These are phyloP conservation scores for Sander vitreus DNA, from an alignment of 2,113 vertebrate species.

Conservation along the genomic window DNA sequence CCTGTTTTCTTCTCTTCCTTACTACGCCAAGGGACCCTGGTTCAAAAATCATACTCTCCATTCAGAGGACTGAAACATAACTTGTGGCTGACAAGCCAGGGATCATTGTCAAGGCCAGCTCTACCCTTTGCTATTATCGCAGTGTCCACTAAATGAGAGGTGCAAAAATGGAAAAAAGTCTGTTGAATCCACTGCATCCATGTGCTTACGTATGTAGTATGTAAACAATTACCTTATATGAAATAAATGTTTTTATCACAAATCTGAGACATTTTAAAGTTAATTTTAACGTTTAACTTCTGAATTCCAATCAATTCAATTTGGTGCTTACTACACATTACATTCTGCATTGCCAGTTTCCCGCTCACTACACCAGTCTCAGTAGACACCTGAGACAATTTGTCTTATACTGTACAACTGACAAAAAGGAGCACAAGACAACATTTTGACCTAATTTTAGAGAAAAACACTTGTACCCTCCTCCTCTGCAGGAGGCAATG, in stretches of 20 bases:
- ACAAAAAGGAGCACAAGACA: slow-evolving; percentile 36
- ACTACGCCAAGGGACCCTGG: slow-evolving; percentile 77
- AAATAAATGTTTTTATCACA: slow-evolving; percentile 88
- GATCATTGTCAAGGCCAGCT: slow-evolving; percentile 66
- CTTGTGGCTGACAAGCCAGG: slow-evolving; percentile 61
- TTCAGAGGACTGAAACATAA: slow-evolving; percentile 72
- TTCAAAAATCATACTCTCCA: slow-evolving; percentile 71
- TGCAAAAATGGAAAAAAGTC: slow-evolving; percentile 67
- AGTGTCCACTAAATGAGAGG: slow-evolving; percentile 72
- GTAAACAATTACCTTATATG: slow-evolving; percentile 85
- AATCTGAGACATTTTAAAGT: slow-evolving; percentile 80
- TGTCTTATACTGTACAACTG: slow-evolving; percentile 26
- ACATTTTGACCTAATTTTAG: slow-evolving; percentile 9
- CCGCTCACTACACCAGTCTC: slow-evolving; percentile 18
- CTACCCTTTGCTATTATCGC: slow-evolving; percentile 71
- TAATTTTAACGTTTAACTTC: slow-evolving; percentile 71
- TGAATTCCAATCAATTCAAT: slow-evolving; percentile 64
- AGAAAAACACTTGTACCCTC: not conserved
- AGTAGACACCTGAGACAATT: slow-evolving; percentile 29
- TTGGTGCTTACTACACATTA: slow-evolving; percentile 58
- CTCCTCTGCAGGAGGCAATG: not conserved
- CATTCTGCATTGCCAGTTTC: slow-evolving; percentile 49
- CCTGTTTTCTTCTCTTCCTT: slow-evolving; percentile 73
- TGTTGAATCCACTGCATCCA: slow-evolving; percentile 79
- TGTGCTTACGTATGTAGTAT: slow-evolving; percentile 84